Percentiles rank a stretch among this genome's conserved stretches.
phyloP scores from a whole-genome alignment of 2,888 invertebrate genomes.

The Drosophila trichaetosa region DNA sequence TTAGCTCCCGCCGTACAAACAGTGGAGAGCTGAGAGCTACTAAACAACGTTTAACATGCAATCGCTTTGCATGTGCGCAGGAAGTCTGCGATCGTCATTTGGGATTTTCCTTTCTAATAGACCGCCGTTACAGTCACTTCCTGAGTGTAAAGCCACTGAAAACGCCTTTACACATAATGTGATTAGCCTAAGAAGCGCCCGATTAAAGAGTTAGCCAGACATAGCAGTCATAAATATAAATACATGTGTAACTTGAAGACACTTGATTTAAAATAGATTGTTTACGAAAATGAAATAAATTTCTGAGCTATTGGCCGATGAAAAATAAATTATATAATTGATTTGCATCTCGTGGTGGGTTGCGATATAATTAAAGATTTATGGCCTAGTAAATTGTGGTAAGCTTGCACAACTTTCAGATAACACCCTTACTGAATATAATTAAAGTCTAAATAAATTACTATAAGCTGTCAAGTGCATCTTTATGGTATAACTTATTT shows the following conservation, averaged over 20 bases:
- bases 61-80: slow-evolving; percentile 50
- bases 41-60: slow-evolving; percentile 32
- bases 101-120: slow-evolving; percentile 66
- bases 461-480: slow-evolving; percentile 7
- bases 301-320: background rate
- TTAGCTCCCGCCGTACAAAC: slow-evolving; percentile 28
- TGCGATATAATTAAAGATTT: slow-evolving; percentile 41
- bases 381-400: slow-evolving; percentile 22
- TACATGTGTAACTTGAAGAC: background rate
- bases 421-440: slow-evolving; percentile 2
- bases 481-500: background rate
- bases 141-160: slow-evolving; percentile 32
- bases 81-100: slow-evolving; percentile 37
- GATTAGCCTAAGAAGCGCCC: slow-evolving; percentile 9
- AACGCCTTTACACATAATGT: slow-evolving; percentile 9
- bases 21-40: slow-evolving; percentile 7
- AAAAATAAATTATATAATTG: slow-evolving; percentile 36
- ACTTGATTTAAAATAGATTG: background rate
- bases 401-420: background rate
- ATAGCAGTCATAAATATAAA: background rate
- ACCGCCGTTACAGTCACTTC: slow-evolving; percentile 47
- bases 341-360: slow-evolving; percentile 36
- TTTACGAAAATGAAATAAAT: slow-evolving; percentile 5
- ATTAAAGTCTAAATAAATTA: slow-evolving; percentile 14
- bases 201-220: background rate